Base-by-base conservation (phyloP, 2,888 invertebrate genomes). In the Acanthopleura granulata region DNA sequence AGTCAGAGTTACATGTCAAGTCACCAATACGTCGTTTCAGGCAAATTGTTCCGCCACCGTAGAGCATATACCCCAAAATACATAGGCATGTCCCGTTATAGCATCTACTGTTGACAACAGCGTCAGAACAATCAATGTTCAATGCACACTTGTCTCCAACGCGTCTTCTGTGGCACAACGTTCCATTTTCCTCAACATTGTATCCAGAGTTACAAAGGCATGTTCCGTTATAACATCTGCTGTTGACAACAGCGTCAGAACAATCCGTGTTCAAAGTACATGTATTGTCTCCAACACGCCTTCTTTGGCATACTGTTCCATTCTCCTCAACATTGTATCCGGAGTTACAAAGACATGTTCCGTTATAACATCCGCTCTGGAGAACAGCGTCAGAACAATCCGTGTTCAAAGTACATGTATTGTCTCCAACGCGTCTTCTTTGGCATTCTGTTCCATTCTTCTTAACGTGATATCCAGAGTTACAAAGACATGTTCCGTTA, bases 211-310 rank as follows among this genome's bases (percentile, higher is more conserved):
- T 50, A 74, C 79, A 79, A 69, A 57, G 25, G 27, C 79, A 79
- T 27, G 72, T 75, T 4, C 73, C 76, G n/a, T 70, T n/a, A 22
- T 74, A 75, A 49, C 79, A 79, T 72, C 74, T 73, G 61, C 78
- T 79, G 51, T 77, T 74, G 62, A 66, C 0, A 57, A 79, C 77
- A 25, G 78, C 79, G 51, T 49, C 73, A 66, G 62, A 73, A 72
- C 81, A 81, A 61, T 81, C 81, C 6, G 49, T 49, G 40, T 78
- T 69, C 12, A 50, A 16, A 18, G 25, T 66, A 72, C 81, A 81
- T 14, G 78, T 72, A n/a, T 18, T 22, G 22, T 57, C 57, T n/a
- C 57, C 57, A 57, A 57, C 22, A 9, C 22, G 18, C 57, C 57
- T 22, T 57, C 69, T 18, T 66, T 62, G 30, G 62, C 81, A 80